A percentile compares a stretch with the other conserved stretches of the same genome.
These are phyloP conservation scores for Psittacula cyanocephala DNA, from an alignment of 2,113 vertebrate genomes.

Conservation along the genomic window DNA sequence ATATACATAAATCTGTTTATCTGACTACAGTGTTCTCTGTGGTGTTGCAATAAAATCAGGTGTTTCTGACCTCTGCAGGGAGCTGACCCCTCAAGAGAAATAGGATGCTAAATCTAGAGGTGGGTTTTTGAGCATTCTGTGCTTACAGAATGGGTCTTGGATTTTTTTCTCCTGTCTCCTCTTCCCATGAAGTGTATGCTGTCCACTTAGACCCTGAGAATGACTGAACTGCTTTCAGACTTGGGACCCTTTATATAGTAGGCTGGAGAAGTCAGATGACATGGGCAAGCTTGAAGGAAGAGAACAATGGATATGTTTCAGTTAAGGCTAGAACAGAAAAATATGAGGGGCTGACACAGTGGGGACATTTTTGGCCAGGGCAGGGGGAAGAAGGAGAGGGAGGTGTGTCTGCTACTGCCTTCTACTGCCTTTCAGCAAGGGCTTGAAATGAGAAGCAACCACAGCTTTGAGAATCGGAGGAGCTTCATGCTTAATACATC, in stretches of 20 bases:
- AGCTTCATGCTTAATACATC: neutral
- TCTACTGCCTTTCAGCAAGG: neutral
- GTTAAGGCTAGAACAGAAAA: neutral
- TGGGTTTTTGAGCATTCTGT: neutral
- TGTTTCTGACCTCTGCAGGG: neutral
- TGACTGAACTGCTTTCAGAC: neutral
- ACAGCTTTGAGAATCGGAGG: neutral
- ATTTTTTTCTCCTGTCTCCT: neutral
- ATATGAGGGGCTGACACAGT: neutral
- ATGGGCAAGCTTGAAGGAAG: neutral
- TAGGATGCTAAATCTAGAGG: neutral
- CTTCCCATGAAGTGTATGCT: neutral
- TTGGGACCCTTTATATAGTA: neutral
- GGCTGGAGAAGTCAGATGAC: neutral
- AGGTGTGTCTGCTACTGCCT: neutral
- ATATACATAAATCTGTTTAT: neutral
- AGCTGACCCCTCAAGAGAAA: neutral
- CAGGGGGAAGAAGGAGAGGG: neutral
- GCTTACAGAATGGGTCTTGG: neutral
- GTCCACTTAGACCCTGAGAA: neutral
- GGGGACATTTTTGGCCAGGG: neutral
- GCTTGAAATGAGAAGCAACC: neutral
- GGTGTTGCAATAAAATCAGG: neutral
- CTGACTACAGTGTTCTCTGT: neutral
- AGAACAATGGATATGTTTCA: neutral